Base-by-base conservation (phyloP, 2,113 vertebrate species). In the Atherinomorus stipes region DNA sequence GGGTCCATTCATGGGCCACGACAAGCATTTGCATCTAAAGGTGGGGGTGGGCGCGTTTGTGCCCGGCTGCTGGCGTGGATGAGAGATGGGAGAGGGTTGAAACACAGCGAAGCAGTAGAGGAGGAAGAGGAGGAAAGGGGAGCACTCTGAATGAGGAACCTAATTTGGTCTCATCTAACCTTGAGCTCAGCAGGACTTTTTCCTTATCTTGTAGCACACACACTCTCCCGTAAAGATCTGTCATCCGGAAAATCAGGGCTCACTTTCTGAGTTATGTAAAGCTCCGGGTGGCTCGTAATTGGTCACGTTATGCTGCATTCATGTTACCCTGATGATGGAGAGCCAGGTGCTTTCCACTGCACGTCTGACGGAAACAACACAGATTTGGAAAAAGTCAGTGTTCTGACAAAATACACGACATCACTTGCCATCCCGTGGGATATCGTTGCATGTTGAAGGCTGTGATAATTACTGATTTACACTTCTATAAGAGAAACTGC, bases 141-240 rank as follows among this genome's bases (percentile, higher is more conserved):
- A 47, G 64, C 51, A 52, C 62, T 56, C 60, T 75, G 78, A 79
- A 84, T 79, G 62, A 77, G 71, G 84, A 90, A n/a, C n/a, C n/a
- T 80, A 60, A 64, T 62, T 72, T 26, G 58, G 70, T 82, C 53
- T 71, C 34, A 23, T 81, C 64, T 87, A 80, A 89, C 80, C 85
- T 87, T 89, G 81, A 87, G 83, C 76, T 79, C 82, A 67, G 74
- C 78, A 50, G 87, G 82, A 85, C 71, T 78, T 87, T 88, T 87
- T 26, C 71, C 70, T 76, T 80, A 84, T 83, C 76, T 57, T 40
- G 22, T 54, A 58, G 81, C 63, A 52, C 60, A 75, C 74, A 61
- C 70, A 73, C 61, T 23, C 23, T 45, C 42, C 53, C 52, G 64
- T 59, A 75, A 64, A 74, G 80, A 58, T 70, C 69, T 25, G 65